phyloP scores from a whole-genome alignment of 1,140 invertebrate genomes.

The Drosophila albomicans region DNA sequence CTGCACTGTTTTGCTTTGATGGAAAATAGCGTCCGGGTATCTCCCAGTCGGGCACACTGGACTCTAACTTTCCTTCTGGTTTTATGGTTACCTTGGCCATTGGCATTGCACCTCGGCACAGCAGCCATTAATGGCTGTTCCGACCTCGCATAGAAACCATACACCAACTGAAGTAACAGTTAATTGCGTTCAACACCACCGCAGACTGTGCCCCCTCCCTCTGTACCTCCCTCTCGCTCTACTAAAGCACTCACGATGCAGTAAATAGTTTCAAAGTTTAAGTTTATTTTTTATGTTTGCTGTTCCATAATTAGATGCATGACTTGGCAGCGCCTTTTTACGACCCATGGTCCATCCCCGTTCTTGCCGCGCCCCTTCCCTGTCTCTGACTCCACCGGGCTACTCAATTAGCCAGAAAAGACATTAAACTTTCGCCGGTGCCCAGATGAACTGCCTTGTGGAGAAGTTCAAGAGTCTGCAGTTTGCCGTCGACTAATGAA shows the following conservation, averaged over 20 bases:
- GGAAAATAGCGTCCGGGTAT: no score
- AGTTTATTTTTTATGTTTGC: constrained; percentile 49
- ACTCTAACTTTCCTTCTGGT: no score
- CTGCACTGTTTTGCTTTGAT: no score
- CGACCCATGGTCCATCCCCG: background rate
- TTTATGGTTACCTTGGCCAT: constrained; percentile 40
- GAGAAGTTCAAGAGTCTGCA: constrained; percentile 53
- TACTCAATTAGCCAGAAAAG: constrained; percentile 82
- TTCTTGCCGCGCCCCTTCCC: constrained; percentile 6
- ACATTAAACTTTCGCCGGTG: constrained; percentile 77
- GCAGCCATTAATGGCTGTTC: constrained; percentile 26
- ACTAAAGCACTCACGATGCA: constrained; percentile 32
- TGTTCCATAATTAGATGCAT: constrained; percentile 78
- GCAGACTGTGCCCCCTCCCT: background rate
- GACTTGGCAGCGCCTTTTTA: constrained; percentile 73
- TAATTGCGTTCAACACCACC: constrained; percentile 67
- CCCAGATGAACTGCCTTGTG: constrained; percentile 33
- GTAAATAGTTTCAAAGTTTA: constrained; percentile 61
- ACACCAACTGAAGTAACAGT: constrained; percentile 65
- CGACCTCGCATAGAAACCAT: constrained; percentile 54
- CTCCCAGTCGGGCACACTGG: no score
- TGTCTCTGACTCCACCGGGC: constrained; percentile 25
- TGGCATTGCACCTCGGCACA: constrained; percentile 39
- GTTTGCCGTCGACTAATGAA: constrained; percentile 59
- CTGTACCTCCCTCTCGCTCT: background rate